phyloP scores from a whole-genome alignment of 2,888 invertebrate species.

The Subacronicta megacephala region DNA sequence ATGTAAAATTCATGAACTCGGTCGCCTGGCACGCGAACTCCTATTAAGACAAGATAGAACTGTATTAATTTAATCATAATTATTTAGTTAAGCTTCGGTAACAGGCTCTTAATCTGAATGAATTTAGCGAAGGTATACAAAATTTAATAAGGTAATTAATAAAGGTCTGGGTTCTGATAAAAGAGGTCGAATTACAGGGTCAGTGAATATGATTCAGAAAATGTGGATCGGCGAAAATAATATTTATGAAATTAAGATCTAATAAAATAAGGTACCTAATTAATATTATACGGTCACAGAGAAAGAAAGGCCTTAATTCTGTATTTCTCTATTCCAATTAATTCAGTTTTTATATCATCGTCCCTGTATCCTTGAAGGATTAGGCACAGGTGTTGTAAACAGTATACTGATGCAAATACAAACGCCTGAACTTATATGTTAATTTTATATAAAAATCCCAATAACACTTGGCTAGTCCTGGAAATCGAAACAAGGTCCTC shows the following conservation, averaged over 20 bases:
- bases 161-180: not conserved
- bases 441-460: no score
- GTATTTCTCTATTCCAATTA: no score
- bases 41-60: constrained; percentile 29
- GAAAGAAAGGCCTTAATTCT: no score
- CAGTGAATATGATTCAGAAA: not conserved
- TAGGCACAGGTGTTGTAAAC: no score
- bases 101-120: constrained; percentile 19
- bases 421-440: no score
- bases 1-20: constrained; percentile 49
- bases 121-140: constrained; percentile 9
- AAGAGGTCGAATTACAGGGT: not conserved
- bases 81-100: constrained; percentile 39
- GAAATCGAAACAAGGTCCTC: no score
- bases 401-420: no score
- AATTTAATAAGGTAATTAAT: constrained; percentile 6
- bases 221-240: not conserved
- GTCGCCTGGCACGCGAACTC: constrained; percentile 40
- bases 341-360: no score
- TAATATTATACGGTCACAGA: no score
- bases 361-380: no score
- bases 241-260: not conserved
- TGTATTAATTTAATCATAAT: constrained; percentile 53
- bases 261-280: not conserved
- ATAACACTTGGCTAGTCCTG: no score